Evolutionary conservation across 92 coral and sea anemone genomes (phyloP), one percentile per base, ranked within the genome.

Genomic region (Metridium senile): DNA sequence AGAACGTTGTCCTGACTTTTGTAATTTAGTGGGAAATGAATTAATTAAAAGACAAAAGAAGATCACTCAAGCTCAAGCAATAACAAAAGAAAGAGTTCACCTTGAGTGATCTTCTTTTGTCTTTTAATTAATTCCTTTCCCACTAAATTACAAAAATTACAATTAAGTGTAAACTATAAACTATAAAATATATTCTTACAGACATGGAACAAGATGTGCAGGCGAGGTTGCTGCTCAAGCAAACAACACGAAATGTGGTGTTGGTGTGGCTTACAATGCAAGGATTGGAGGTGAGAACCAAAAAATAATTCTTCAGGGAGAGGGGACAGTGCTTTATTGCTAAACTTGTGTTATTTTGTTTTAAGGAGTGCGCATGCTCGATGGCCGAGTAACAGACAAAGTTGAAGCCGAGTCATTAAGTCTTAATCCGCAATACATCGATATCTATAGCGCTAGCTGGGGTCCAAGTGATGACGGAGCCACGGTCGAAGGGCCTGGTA

Each of bases 381-480:
- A 96, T 70, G 99, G 99, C 25, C 95, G 97, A 4, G 99, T 96
- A 39, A 96, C 99, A n/a, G 99, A 96, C 74, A 93, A 93, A 81
- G 99, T 96, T 1, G 99, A 96, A 77, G 99, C 99, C 1, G 95
- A 91, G 66, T 96, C 99, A 8, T 82, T 96, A 27, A 96, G 99
- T 74, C 95, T 96, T 33, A 90, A 89, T 75, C 99, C 99, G 33
- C 99, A 96, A 72, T 93, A 92, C 77, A 96, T 96, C 62, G 99
- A 96, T 56, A 93, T 96, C 81, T 96, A 89, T 83, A 92, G 97
- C 72, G 99, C 99, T 26, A 92, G 97, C 52, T 96, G 99, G 99
- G 99, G 99, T 31, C 99, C 99, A 51, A 93, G 97, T 80, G 99
- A 96, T 64, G 99, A 96, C 53, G 99, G 99, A 0, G 89, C 96